These are phyloP conservation scores for Oryctolagus cuniculus DNA, from an alignment of 2,113 vertebrate species.

Conservation along the genomic window mOryCun1.1 NC_091453.1:11736501-11737000, in stretches of 20 bases:
- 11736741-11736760: conserved; percentile 22
- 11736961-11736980: too few species aligned
- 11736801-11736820: not conserved
- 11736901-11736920: too few species aligned
- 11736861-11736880: too few species aligned
- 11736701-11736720: conserved; percentile 23
- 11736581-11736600: conserved; percentile 72
- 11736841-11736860: too few species aligned
- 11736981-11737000: too few species aligned
- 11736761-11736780: conserved; percentile 51
- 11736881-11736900: too few species aligned
- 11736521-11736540: conserved; percentile 56
- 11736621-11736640: conserved; percentile 67
- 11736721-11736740: conserved; percentile 18
- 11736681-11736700: conserved; percentile 45
- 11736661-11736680: not conserved
- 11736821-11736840: too few species aligned
- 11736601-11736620: conserved; percentile 68
- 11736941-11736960: too few species aligned
- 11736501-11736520: conserved; percentile 68
- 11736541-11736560: conserved; percentile 68
- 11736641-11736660: conserved; percentile 42
- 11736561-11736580: conserved; percentile 63
- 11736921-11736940: too few species aligned
- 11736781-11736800: conserved; percentile 20